phyloP scores from a whole-genome alignment of 2,113 vertebrate genomes.

The Danionella cerebrum region DNA sequence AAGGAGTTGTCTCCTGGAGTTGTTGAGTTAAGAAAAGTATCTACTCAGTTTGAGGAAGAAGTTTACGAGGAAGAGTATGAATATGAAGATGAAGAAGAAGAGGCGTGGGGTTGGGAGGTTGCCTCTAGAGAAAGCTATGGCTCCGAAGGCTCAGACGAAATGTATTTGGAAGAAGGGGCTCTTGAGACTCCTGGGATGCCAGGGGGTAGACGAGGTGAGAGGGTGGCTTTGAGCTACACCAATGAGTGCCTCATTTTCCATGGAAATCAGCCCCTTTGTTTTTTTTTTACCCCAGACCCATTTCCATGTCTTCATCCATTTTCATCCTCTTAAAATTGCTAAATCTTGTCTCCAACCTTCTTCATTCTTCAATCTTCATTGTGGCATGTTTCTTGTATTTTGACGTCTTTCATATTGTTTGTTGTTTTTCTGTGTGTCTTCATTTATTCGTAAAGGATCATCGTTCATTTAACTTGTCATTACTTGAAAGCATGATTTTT shows the following conservation, averaged over 20 bases:
- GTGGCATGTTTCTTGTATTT: slow-evolving; percentile 35
- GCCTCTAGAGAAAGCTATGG: slow-evolving; percentile 56
- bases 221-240: slow-evolving; percentile 51
- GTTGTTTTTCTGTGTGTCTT: slow-evolving; percentile 27
- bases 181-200: slow-evolving; percentile 71
- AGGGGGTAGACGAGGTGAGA: slow-evolving; percentile 79
- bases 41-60: slow-evolving; percentile 63
- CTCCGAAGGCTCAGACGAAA: slow-evolving; percentile 63
- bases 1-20: slow-evolving; percentile 65
- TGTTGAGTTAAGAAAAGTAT: slow-evolving; percentile 60
- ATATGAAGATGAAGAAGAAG: slow-evolving; percentile 53
- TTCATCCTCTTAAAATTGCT: slow-evolving; percentile 26
- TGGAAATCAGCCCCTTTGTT: slow-evolving; percentile 34
- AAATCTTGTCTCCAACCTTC: slow-evolving; percentile 22
- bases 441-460: not conserved
- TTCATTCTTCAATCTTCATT: slow-evolving; percentile 33
- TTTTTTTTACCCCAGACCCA: slow-evolving; percentile 55
- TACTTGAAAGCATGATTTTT: slow-evolving; percentile 30
- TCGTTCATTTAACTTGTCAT: slow-evolving; percentile 19
- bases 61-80: slow-evolving; percentile 55
- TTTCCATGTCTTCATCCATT: slow-evolving; percentile 40
- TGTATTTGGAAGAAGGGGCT: slow-evolving; percentile 59
- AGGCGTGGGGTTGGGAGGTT: slow-evolving; percentile 66
- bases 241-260: slow-evolving; percentile 42
- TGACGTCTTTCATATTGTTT: slow-evolving; percentile 20